Percentiles rank a stretch among this genome's conserved stretches.
Conservation (phyloP, 1,140 invertebrate genomes). For the Cydia pomonella region DNA sequence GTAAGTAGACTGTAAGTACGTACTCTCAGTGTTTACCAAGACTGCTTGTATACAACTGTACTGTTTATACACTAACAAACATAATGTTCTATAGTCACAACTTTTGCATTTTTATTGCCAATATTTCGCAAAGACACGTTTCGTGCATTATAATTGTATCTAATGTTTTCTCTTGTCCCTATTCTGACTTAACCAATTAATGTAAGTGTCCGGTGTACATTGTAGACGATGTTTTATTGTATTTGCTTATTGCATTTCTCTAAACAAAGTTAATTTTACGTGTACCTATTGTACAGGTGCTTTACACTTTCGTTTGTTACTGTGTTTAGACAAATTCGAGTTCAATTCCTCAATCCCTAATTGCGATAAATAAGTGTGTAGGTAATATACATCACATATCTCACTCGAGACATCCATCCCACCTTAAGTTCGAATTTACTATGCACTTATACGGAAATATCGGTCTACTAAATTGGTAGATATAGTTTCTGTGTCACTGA, state of each 20-base stretch:
- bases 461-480: neutral
- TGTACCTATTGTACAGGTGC: slow-evolving; percentile 42
- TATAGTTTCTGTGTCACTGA: neutral
- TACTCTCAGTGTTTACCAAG: slow-evolving; percentile 79
- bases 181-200: slow-evolving; percentile 68
- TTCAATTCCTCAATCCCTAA: slow-evolving; percentile 5
- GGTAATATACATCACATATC: slow-evolving; percentile 11
- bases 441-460: neutral
- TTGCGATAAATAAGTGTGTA: slow-evolving; percentile 12
- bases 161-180: slow-evolving; percentile 54
- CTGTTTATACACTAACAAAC: slow-evolving; percentile 77
- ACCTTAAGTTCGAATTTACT: neutral
- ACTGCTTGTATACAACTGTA: slow-evolving; percentile 79
- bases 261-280: slow-evolving; percentile 41
- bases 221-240: slow-evolving; percentile 33
- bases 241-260: slow-evolving; percentile 40
- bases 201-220: slow-evolving; percentile 43
- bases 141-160: slow-evolving; percentile 60
- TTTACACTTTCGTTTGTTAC: slow-evolving; percentile 38
- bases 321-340: neutral
- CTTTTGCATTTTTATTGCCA: slow-evolving; percentile 78
- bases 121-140: slow-evolving; percentile 66
- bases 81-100: slow-evolving; percentile 76
- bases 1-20: slow-evolving; percentile 76
- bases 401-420: neutral